Conservation (phyloP, 2,797 vertebrate species). For the Heteromormyrus szaboi region DNA sequence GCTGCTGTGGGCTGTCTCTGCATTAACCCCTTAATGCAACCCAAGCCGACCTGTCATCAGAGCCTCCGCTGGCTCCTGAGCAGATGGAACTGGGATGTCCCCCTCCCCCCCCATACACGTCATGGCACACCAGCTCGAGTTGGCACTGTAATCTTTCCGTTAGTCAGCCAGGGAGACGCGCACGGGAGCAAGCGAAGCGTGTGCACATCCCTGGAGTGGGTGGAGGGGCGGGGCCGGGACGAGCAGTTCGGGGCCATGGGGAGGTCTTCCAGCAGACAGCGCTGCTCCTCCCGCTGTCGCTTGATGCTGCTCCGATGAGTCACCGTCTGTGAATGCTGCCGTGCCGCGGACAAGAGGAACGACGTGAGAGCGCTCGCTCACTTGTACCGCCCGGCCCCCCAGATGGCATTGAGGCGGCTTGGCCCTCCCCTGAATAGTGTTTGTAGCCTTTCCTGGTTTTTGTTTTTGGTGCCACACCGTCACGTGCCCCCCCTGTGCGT, state of each 20-base stretch:
- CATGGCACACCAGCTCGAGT: not conserved
- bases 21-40: not conserved
- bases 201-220: not conserved
- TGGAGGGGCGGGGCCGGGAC: not conserved
- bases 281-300: not conserved
- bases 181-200: not conserved
- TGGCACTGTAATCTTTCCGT: not conserved
- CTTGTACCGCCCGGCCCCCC: constrained; percentile 32
- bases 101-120: not conserved
- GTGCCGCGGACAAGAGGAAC: constrained; percentile 5
- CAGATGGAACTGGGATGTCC: not conserved
- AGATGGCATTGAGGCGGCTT: constrained; percentile 23
- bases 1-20: not conserved
- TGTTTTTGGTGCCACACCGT: not conserved
- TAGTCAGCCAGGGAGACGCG: not conserved
- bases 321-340: constrained; percentile 10
- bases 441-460: constrained; percentile 16
- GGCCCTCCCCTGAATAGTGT: constrained; percentile 32
- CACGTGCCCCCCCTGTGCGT: not conserved
- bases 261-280: not conserved
- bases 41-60: not conserved
- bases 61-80: not conserved
- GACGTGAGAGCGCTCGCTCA: constrained; percentile 36
- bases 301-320: not conserved
- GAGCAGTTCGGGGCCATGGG: not conserved